Evolutionary conservation across 2,888 invertebrate genomes (phyloP), one percentile per base, ranked within the genome.

Genomic region (Vanessa cardui): DNA sequence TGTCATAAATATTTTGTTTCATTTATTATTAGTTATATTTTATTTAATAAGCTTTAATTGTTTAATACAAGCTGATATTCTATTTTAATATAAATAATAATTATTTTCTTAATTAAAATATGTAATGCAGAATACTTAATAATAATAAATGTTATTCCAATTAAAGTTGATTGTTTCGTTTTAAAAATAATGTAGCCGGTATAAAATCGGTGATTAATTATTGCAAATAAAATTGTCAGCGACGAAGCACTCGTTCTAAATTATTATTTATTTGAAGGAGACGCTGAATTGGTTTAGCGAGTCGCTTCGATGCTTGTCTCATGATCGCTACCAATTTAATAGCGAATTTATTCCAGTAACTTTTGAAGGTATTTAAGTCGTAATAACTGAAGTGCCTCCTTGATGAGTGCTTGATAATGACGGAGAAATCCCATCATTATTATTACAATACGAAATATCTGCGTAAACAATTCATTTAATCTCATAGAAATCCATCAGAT

Each of bases 191-290:
- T 63, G 12, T 12, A 9, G 39, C 39, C 39, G 39, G 39, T 39
- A 39, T 39, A 9, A 39, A 4, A 12, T 12, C 39, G 1, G 39
- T 12, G 3, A 39, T 39, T 39, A 39, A 39, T 39, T 39, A 76
- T 76, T 73, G 72, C 60, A 73, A 74, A 75, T 73, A 67, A 73
- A 73, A 73, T 73, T 70, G 70, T 71, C 68, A 66, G 49, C 68
- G 70, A 58, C 62, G 59, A 58, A 54, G 68, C 68, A 71, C 72
- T 76, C 69, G 44, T 69, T 54, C 68, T 69, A 67, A 75, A 73
- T 72, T 73, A 72, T 73, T 72, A 75, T 71, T 73, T 72, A 67
- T 72, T 69, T 50, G 54, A 50, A 54, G 47, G 58, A 64, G 52
- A 60, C 69, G 66, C 64, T 71, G 63, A 72, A 74, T 74, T 69